phyloP scores from a whole-genome alignment of 2,113 vertebrate genomes.

The Myotis lucifugus region DNA sequence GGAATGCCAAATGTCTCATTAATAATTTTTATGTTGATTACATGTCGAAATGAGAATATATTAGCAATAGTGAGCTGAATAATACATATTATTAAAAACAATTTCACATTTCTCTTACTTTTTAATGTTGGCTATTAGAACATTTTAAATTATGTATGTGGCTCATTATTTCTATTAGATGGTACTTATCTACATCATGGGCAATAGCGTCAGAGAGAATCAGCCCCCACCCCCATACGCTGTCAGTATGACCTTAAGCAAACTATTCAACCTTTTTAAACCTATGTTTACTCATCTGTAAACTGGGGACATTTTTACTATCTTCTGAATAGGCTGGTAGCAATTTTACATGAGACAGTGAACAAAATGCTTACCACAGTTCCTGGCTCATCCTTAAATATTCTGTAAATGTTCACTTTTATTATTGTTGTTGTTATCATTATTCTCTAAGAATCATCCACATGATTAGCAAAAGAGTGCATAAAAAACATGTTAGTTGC shows the following conservation, averaged over 20 bases:
- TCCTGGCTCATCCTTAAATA: neutral
- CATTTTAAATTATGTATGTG: neutral
- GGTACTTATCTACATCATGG: neutral
- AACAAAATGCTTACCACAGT: neutral
- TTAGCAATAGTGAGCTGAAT: neutral
- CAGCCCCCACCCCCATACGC: neutral
- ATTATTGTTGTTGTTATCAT: neutral
- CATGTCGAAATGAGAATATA: neutral
- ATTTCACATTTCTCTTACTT: neutral
- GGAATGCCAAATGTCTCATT: neutral
- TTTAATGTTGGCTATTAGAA: neutral
- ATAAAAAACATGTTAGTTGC: neutral
- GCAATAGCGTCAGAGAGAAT: neutral
- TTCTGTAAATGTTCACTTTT: neutral
- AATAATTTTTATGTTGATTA: neutral
- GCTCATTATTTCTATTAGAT: neutral
- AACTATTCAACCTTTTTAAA: neutral
- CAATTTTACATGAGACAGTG: neutral
- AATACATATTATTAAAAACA: constrained; percentile 27
- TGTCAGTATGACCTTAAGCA: neutral
- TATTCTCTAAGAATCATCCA: neutral
- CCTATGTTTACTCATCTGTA: neutral
- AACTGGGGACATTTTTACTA: neutral
- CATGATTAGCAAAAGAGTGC: constrained; percentile 25
- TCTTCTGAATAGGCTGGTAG: neutral